Base-by-base conservation (phyloP, 1,140 invertebrate species). In the Stenopsyche tienmushanensis region DNA sequence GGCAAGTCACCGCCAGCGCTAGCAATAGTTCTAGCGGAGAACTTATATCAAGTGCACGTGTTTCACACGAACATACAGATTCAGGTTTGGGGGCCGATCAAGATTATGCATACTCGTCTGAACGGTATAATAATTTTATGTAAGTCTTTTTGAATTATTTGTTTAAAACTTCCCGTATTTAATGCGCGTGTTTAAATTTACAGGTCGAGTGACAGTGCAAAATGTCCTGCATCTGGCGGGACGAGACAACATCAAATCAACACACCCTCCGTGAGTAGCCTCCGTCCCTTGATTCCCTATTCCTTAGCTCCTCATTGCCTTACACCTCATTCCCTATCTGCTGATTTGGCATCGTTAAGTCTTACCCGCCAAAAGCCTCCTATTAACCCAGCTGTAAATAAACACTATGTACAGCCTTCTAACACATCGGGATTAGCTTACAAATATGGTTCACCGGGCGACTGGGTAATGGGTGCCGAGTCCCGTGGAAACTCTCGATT, bases 41-140 rank as follows among this genome's bases (percentile, higher is more conserved):
- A 59, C 72, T 80, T 20, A 80, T 81, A 47, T 76, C 77, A 29
- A 83, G 82, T 49, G 73, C 81, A 21, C 75, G 84, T 41, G 83
- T 85, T 13, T 85, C 84, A 8, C 85, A 88, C 66, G 86, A 88
- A 72, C 85, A 87, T 71, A 86, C 85, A 0, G 86, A 87, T 73
- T 88, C 86, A 0, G 86, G 85, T 1, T 73, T 88, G 0, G 85
- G 85, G 23, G 85, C 83, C n/a, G 86, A 88, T 75, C 85, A 87
- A 73, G 85, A 87, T 65, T 86, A 84, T 72, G 83, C 83, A 3
- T 85, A 85, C 73, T 84, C 82, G 47, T 85, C 82, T 17, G 84
- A 85, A 73, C 81, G 84, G 84, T 85, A 10, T 20, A 24, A 17
- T 50, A 20, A n/a, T 50, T 7, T 23, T 20, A 50, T 50, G 20